These are phyloP conservation scores for Perca flavescens DNA, from an alignment of 2,113 vertebrate species.

Conservation along the genomic window DNA sequence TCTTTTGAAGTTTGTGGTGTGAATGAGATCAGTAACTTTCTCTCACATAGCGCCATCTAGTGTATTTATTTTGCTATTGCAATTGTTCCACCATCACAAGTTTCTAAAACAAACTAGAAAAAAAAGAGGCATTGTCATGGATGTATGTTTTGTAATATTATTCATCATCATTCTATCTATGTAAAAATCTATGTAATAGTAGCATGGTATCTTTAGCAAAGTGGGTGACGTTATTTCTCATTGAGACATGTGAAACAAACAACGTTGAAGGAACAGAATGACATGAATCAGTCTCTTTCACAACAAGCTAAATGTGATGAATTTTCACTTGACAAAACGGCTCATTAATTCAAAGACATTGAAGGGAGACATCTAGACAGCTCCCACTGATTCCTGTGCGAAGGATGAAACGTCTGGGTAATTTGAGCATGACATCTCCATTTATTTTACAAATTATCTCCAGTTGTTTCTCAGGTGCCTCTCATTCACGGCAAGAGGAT, in stretches of 20 bases:
- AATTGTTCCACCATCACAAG: background rate
- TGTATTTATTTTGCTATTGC: slow-evolving; percentile 37
- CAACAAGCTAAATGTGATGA: slow-evolving; percentile 2
- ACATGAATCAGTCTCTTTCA: slow-evolving; percentile 8
- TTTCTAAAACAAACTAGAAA: background rate
- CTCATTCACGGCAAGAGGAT: slow-evolving; percentile 5
- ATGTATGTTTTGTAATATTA: background rate
- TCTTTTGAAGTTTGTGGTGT: slow-evolving; percentile 31
- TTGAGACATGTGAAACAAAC: slow-evolving; percentile 15
- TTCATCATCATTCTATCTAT: background rate
- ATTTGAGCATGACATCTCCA: slow-evolving; percentile 61
- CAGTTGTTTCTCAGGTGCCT: slow-evolving; percentile 39
- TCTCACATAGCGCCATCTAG: slow-evolving; percentile 69
- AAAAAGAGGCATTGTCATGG: background rate
- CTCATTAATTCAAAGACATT: slow-evolving; percentile 51
- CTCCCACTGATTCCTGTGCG: slow-evolving; percentile 43
- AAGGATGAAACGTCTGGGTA: slow-evolving; percentile 16
- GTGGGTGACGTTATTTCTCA: background rate
- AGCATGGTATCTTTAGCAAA: background rate
- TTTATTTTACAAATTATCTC: slow-evolving; percentile 51
- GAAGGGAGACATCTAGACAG: slow-evolving; percentile 23
- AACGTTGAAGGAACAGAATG: background rate
- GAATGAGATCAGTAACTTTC: background rate
- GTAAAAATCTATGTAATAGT: too few species aligned
- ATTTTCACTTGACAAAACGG: slow-evolving; percentile 23